Conservation (phyloP, 1,140 invertebrate genomes). For the Tyrophagus putrescentiae region DNA sequence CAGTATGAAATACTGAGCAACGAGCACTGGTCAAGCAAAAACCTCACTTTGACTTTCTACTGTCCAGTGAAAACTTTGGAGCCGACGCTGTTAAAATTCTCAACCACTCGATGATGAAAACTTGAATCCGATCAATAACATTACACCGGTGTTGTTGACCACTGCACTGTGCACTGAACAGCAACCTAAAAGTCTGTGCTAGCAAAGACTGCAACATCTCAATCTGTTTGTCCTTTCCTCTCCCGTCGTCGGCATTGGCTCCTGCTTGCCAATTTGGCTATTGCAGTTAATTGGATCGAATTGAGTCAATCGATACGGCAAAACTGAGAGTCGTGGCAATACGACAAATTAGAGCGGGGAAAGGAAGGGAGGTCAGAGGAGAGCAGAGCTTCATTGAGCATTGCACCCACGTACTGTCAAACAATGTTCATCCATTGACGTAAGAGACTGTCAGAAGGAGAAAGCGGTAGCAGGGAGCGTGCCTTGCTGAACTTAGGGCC, state of each 20-base stretch:
- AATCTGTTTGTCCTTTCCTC: not conserved
- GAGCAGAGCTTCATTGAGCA: not conserved
- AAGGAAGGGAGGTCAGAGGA: too few relatives aligned
- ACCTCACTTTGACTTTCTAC: too few relatives aligned
- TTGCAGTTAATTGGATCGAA: not conserved
- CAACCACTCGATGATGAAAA: not conserved
- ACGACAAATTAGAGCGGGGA: not conserved
- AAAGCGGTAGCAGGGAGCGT: not conserved
- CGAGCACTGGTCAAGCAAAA: too few relatives aligned
- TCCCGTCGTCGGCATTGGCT: not conserved
- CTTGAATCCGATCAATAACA: not conserved
- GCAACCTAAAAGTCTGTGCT: not conserved
- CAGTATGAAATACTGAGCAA: not conserved
- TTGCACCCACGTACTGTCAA: not conserved
- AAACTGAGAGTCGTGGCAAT: not conserved
- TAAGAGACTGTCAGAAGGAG: not conserved
- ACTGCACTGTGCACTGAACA: not conserved
- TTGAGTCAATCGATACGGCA: not conserved
- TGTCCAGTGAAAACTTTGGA: too few relatives aligned
- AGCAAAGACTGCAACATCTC: not conserved
- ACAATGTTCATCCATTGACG: not conserved
- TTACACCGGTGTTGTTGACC: not conserved
- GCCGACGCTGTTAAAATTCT: not conserved
- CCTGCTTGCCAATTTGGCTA: conserved; percentile 1
- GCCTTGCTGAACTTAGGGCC: too few relatives aligned